A percentile compares a stretch with the other conserved stretches of the same genome.
These are phyloP conservation scores for Leucozona laternaria DNA, from an alignment of 2,888 invertebrate genomes.

Conservation along the genomic window DNA sequence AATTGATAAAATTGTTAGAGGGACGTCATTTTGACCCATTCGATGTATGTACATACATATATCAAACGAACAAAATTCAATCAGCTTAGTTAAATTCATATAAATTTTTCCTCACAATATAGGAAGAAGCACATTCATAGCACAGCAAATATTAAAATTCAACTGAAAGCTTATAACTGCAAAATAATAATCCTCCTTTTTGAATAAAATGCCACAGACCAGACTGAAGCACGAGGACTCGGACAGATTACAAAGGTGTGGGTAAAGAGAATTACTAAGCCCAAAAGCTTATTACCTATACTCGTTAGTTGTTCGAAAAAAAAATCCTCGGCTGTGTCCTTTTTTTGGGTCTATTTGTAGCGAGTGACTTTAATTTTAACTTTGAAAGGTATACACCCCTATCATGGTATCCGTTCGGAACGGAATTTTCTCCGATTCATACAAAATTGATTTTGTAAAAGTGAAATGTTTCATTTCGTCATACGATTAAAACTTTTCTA, in stretches of 20 bases:
- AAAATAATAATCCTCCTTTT: conserved; percentile 15
- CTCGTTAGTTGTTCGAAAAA: background rate
- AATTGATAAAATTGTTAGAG: conserved; percentile 15
- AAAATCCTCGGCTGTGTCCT: background rate
- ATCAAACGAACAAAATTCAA: conserved; percentile 12
- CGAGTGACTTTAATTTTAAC: background rate
- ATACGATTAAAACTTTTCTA: too few relatives aligned
- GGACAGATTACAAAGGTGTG: conserved; percentile 7
- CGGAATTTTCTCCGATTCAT: too few relatives aligned
- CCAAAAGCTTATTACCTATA: conserved; percentile 29
- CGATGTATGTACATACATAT: background rate
- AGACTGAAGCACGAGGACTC: background rate
- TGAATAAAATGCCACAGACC: background rate
- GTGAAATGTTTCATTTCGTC: too few relatives aligned
- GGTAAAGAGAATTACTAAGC: background rate
- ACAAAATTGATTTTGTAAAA: too few relatives aligned
- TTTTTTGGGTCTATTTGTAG: background rate
- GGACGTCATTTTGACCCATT: background rate
- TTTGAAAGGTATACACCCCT: too few relatives aligned
- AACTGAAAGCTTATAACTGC: background rate
- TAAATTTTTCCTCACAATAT: background rate
- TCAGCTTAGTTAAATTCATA: conserved; percentile 27
- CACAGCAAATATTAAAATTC: conserved; percentile 14
- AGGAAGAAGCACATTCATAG: background rate
- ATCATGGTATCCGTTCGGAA: too few relatives aligned